A percentile compares a stretch with the other conserved stretches of the same genome.
Conservation (phyloP, 2,888 invertebrate genomes). For the Chrysina gloriosa region DNA sequence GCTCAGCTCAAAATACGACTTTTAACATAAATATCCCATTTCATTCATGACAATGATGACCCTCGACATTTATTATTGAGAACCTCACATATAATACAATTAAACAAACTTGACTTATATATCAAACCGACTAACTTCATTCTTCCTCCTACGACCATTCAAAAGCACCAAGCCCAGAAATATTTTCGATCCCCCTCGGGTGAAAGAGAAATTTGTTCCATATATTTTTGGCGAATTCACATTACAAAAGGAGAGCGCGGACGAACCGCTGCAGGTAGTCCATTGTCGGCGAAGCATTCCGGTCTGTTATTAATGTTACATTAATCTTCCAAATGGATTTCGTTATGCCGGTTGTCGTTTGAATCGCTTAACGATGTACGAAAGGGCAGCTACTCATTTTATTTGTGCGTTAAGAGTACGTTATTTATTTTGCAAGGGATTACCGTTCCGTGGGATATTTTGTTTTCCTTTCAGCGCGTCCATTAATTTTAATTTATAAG, state of each 20-base stretch:
- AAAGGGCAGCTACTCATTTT: not conserved
- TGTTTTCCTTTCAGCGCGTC: not conserved
- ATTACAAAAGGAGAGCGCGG: not conserved
- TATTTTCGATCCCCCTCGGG: not conserved
- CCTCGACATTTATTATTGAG: too few species aligned
- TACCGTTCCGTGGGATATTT: not conserved
- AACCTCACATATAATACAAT: too few species aligned
- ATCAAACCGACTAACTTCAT: too few species aligned
- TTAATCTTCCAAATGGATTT: slow-evolving; percentile 34
- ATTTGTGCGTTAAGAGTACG: not conserved
- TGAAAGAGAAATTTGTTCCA: not conserved
- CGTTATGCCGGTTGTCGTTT: not conserved
- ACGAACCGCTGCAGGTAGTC: slow-evolving; percentile 8
- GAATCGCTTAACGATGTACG: slow-evolving; percentile 30
- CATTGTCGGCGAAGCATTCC: slow-evolving; percentile 7
- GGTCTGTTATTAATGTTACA: slow-evolving; percentile 23
- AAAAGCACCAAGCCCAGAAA: not conserved
- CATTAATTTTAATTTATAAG: slow-evolving; percentile 23
- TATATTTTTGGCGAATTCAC: not conserved
- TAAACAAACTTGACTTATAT: too few species aligned
- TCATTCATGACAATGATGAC: too few species aligned
- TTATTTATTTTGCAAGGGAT: slow-evolving; percentile 8
- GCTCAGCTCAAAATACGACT: too few species aligned
- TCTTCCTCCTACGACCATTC: too few species aligned
- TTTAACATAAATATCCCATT: too few species aligned